Base-by-base conservation (phyloP, 2,113 vertebrate genomes). In the Erythrocercus mccallii region DNA sequence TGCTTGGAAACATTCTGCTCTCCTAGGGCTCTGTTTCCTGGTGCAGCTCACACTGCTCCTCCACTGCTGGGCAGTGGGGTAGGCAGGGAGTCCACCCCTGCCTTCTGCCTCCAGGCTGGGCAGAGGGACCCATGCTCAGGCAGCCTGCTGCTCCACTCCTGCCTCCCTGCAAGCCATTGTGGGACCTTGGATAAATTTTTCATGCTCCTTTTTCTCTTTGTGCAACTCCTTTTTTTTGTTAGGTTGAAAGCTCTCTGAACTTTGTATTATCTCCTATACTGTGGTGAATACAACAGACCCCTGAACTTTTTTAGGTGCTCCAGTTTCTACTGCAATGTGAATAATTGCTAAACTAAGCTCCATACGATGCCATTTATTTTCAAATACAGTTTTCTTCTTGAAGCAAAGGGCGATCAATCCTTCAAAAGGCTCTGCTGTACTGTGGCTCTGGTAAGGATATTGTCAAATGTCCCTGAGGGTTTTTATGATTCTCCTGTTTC, bases 291-390 rank as follows among this genome's bases (percentile, higher is more conserved):
- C 71, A 73, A 38, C 7, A 24, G 71, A 61, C 15, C 16, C 33
- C 38, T 68, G 66, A 60, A 87, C 50, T 40, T 50, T 80, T 71
- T 68, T 53, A 57, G 45, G 24, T 25, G 27, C 51, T 86, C 24
- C 25, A 23, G 40, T 60, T 82, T 77, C 64, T 58, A 42, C 56
- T 0, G 0, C 3, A 3, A 12, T 40, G 56, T 65, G 68, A 86
- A 83, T 90, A 76, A 93, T 81, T 90, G 37, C 74, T 90, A 54
- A 88, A 69, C 42, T 51, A 76, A 60, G 28, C 54, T 85, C 74
- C 30, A 2, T 48, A 22, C 11, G 79, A 83, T 5, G 25, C 35
- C 58, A 30, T 88, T 85, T 72, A 33, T 82, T 88, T 88, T 94
- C 42, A 68, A 85, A 64, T 70, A 50, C 16, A 9, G 20, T 84